Base-by-base conservation (phyloP, 2,113 vertebrate genomes). In the Xiphophorus maculatus region DNA sequence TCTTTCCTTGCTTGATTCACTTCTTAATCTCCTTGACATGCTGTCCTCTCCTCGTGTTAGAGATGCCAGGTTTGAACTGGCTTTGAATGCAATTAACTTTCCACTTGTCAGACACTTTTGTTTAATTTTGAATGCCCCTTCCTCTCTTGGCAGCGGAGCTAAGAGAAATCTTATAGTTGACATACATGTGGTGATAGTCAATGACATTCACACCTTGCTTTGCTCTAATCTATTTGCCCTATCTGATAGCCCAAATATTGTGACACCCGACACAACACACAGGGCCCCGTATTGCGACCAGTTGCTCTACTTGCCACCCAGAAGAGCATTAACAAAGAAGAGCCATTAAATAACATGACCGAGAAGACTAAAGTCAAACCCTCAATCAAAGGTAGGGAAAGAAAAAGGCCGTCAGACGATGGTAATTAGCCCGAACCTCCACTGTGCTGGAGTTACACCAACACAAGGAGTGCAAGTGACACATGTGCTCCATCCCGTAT, bases 1-100 rank as follows among this genome's bases (percentile, higher is more conserved):
- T 82, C 81, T 89, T 77, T 82, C 87, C 86, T 89, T 82, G 87
- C 83, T 81, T 73, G 75, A 84, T 87, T 89, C 85, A 73, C 86
- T 92, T 89, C 90, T 92, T 93, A 91, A 93, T 94, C 91, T 94
- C 84, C 88, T 91, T 91, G 90, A 94, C 91, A 90, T 58, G 84
- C 90, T 84, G 90, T 92, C 92, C 91, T 93, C 88, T 88, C 90
- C 70, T 76, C 84, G 81, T 79, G 72, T 91, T 81, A 69, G 84
- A 73, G 79, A 90, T 84, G 86, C 71, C 0, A 84, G 84, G 80
- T 87, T 82, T 76, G 81, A 87, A 79, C 82, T 71, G 67, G 88
- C 84, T 88, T 84, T 89, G 82, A 87, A 91, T 86, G 80, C 89
- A 93, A 93, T 93, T 94, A 93, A 87, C 86, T 90, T 87, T 91